A percentile compares a stretch with the other conserved stretches of the same genome.
These are phyloP conservation scores for Cantharis nigra DNA, from an alignment of 2,888 invertebrate species.

Conservation along the genomic window DNA sequence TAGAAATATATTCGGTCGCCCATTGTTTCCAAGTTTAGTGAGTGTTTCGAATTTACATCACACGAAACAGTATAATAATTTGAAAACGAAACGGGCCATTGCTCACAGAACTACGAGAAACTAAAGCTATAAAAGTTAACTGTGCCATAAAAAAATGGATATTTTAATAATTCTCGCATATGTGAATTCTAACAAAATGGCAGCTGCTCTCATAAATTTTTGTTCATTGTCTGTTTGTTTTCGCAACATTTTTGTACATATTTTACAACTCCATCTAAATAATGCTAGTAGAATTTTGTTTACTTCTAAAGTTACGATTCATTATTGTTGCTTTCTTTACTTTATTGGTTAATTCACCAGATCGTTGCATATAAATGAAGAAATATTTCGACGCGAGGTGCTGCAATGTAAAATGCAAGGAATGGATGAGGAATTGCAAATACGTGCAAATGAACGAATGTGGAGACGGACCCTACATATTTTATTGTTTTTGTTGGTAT, in stretches of 20 bases:
- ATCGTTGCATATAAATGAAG: neutral
- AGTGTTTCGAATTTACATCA: constrained; percentile 14
- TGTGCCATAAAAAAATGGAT: constrained; percentile 28
- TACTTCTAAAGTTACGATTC: neutral
- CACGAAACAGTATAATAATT: constrained; percentile 22
- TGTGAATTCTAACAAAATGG: constrained; percentile 21
- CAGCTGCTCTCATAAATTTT: constrained; percentile 27
- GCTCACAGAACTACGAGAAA: constrained; percentile 28
- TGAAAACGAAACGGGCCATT: constrained; percentile 24
- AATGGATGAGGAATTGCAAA: neutral
- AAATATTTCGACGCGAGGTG: neutral
- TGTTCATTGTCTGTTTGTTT: constrained; percentile 20
- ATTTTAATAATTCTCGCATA: constrained; percentile 33
- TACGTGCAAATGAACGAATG: neutral
- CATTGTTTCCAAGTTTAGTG: neutral
- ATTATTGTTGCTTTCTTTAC: neutral
- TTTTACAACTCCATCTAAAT: neutral
- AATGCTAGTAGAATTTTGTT: neutral
- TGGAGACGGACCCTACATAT: neutral
- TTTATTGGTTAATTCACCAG: neutral
- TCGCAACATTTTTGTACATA: neutral
- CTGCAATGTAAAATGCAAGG: neutral
- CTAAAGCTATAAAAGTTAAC: constrained; percentile 30
- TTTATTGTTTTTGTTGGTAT: neutral
- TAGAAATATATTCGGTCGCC: neutral